Conservation (phyloP, 2,113 vertebrate species). For the Chascanopsetta lugubris region DNA sequence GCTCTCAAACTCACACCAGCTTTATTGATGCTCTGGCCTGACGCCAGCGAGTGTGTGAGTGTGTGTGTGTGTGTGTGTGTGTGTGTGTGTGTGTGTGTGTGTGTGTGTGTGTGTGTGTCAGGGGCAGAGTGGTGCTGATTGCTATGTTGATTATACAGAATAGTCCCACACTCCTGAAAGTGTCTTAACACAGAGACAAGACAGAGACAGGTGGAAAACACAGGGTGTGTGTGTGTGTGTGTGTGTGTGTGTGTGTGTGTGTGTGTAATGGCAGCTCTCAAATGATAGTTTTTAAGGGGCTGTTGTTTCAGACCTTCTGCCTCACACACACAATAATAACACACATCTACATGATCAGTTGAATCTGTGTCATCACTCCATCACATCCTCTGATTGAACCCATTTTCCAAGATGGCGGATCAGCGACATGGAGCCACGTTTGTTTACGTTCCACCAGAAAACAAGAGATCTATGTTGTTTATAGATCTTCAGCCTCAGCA, state of each 20-base stretch:
- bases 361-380: background rate
- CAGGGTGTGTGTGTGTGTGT: background rate
- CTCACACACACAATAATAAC: background rate
- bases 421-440: too few relatives aligned
- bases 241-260: background rate
- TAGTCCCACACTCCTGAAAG: conserved; percentile 61
- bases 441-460: too few relatives aligned
- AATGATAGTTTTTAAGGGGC: conserved; percentile 1
- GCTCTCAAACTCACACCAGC: conserved; percentile 72
- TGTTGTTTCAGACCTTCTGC: background rate
- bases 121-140: conserved; percentile 60
- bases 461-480: too few relatives aligned
- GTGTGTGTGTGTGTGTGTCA: conserved; percentile 39
- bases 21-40: conserved; percentile 74
- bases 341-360: background rate
- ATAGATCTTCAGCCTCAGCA: too few relatives aligned
- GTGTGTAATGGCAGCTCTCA: background rate
- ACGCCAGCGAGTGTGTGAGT: conserved; percentile 53
- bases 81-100: conserved; percentile 32
- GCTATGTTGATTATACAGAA: conserved; percentile 74
- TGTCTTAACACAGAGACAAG: conserved; percentile 48
- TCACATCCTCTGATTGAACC: too few relatives aligned
- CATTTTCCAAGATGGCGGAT: too few relatives aligned
- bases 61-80: conserved; percentile 6
- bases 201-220: conserved; percentile 40